These are phyloP conservation scores for Dasysyrphus tricinctus DNA, from an alignment of 2,888 invertebrate species.

Conservation along the genomic window DNA sequence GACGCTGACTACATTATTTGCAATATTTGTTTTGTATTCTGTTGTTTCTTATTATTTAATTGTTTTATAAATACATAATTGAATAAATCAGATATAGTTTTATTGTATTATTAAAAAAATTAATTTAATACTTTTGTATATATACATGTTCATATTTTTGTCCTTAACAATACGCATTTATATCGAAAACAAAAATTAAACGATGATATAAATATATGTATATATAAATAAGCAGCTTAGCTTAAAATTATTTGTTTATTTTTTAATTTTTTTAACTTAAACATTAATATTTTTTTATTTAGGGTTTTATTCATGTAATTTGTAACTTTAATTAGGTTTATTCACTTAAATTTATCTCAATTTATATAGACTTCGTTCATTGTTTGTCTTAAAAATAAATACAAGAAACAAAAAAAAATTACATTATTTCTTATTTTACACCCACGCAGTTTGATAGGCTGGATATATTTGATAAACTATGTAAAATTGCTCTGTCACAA, in stretches of 20 bases:
- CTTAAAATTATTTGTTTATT: slow-evolving; percentile 73
- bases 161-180: slow-evolving; percentile 54
- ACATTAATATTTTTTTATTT: slow-evolving; percentile 40
- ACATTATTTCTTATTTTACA: slow-evolving; percentile 27
- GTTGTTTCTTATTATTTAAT: slow-evolving; percentile 58
- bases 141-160: slow-evolving; percentile 72
- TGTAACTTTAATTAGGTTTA: slow-evolving; percentile 52
- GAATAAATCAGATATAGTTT: slow-evolving; percentile 80
- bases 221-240: slow-evolving; percentile 46
- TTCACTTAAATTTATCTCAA: slow-evolving; percentile 55
- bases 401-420: slow-evolving; percentile 25
- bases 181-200: slow-evolving; percentile 45
- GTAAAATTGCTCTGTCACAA: slow-evolving; percentile 5
- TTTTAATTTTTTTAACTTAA: slow-evolving; percentile 62
- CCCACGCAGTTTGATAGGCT: slow-evolving; percentile 15
- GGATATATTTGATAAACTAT: slow-evolving; percentile 5
- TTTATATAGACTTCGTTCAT: slow-evolving; percentile 64
- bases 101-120: slow-evolving; percentile 77
- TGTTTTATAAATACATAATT: slow-evolving; percentile 69
- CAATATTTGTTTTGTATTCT: slow-evolving; percentile 42
- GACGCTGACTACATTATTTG: slow-evolving; percentile 70
- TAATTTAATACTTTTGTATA: slow-evolving; percentile 75
- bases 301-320: slow-evolving; percentile 34
- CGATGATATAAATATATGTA: slow-evolving; percentile 14
- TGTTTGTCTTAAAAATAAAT: slow-evolving; percentile 23